Evolutionary conservation across 2,797 vertebrate genomes (phyloP), one percentile per base, ranked within the genome.

Genomic region (Cynodonichthys magdalenae): DNA sequence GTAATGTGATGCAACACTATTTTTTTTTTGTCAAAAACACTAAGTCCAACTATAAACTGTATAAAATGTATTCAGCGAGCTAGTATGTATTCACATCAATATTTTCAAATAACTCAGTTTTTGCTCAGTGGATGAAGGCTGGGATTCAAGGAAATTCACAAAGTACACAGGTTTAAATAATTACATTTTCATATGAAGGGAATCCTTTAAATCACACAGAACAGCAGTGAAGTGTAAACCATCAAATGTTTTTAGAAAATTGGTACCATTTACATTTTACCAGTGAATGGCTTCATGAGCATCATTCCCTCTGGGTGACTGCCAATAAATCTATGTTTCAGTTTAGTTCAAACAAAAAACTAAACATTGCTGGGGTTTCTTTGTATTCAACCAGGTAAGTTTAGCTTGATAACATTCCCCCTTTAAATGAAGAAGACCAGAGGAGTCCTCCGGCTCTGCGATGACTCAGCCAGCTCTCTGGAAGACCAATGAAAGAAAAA

Each of bases 31-130:
- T 85, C 69, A 82, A 85, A 83, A 85, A 85, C 58, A 86, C 59
- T 41, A 61, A 60, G 9, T 73, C 45, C 68, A 77, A 74, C 60
- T 59, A 79, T 53, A 14, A 80, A 80, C 20, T 63, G 68, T 87
- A 88, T 88, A 90, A 87, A 91, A 90, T 71, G 78, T 66, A 82
- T 83, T 73, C 60, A 86, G 63, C 83, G 57, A 84, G 82, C 39
- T 71, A 61, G 41, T 53, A 71, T 0, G n/a, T 18, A 18, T 68
- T 50, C 15, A 59, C 73, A 75, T 63, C 84, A 90, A 83, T 68
- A 80, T 75, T 29, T 79, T 82, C 65, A 81, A 63, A 71, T 71
- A 69, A 62, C 58, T 66, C 69, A 75, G 53, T 69, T 81, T 78
- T 64, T 81, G 45, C 62, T 71, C 59, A 65, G 28, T 55, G 42